phyloP scores from a whole-genome alignment of 2,888 invertebrate species.

The Glomeris marginata region DNA sequence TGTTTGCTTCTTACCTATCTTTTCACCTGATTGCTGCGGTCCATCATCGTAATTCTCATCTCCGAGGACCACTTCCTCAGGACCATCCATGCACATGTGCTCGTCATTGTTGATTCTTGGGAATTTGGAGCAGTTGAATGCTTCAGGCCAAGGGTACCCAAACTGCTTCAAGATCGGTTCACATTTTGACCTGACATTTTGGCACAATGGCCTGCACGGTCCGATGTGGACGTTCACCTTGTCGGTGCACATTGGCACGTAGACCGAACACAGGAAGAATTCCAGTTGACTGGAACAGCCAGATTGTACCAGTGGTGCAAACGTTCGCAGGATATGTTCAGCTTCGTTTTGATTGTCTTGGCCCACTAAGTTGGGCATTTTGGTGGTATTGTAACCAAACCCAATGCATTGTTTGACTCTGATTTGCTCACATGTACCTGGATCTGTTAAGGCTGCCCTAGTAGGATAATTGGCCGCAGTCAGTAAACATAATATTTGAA shows the following conservation, averaged over 20 bases:
- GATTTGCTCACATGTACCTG: conserved; percentile 58
- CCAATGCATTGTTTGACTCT: conserved; percentile 71
- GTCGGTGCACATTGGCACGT: conserved; percentile 91
- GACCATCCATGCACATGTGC: conserved; percentile 94
- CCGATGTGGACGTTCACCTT: conserved; percentile 81
- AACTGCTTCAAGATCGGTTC: conserved; percentile 78
- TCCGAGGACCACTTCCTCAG: conserved; percentile 38
- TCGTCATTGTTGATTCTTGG: conserved; percentile 79
- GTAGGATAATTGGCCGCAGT: background rate
- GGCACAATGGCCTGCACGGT: conserved; percentile 79
- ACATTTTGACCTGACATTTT: conserved; percentile 67
- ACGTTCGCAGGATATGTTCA: conserved; percentile 73
- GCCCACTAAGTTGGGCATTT: conserved; percentile 85
- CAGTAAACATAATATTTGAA: too few relatives aligned
- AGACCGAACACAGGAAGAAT: conserved; percentile 82
- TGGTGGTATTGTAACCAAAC: conserved; percentile 81
- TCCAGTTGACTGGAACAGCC: conserved; percentile 77
- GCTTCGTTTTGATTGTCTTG: conserved; percentile 79
- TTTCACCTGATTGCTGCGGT: too few relatives aligned
- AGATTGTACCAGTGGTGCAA: conserved; percentile 76
- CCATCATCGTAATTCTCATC: too few relatives aligned
- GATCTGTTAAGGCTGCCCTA: background rate
- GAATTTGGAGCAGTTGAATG: conserved; percentile 75
- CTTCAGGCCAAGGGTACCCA: conserved; percentile 84
- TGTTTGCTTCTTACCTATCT: too few relatives aligned